Percentiles rank a stretch among this genome's conserved stretches.
Evolutionary conservation across 2,888 invertebrate species (phyloP).

Genomic region (Drosophila koepferae): DNA sequence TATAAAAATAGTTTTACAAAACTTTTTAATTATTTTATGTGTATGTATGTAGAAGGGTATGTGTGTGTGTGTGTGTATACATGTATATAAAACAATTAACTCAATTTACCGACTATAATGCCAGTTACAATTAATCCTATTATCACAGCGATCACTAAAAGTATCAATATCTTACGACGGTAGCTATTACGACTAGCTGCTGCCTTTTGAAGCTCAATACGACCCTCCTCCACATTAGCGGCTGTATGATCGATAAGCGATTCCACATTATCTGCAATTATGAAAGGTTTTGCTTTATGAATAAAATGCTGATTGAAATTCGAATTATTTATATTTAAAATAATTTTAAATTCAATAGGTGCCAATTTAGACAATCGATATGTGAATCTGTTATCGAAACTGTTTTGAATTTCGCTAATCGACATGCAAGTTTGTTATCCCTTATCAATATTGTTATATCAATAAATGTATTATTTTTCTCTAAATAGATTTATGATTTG

Average conservation of each 20-base stretch:
- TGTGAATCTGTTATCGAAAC: not conserved
- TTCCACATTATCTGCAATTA: slow-evolving; percentile 91
- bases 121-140: slow-evolving; percentile 89
- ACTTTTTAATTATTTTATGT: slow-evolving; percentile 47
- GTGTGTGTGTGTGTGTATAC: slow-evolving; percentile 28
- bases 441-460: not conserved
- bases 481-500: no score
- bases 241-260: slow-evolving; percentile 91
- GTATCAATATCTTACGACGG: slow-evolving; percentile 90
- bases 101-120: slow-evolving; percentile 88
- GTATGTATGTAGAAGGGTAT: slow-evolving; percentile 33
- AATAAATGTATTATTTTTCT: not conserved
- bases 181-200: slow-evolving; percentile 91
- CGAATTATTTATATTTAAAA: not conserved
- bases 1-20: slow-evolving; percentile 78
- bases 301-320: not conserved
- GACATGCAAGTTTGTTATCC: not conserved
- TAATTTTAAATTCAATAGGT: not conserved
- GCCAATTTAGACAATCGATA: not conserved
- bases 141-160: slow-evolving; percentile 89
- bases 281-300: not conserved
- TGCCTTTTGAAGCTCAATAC: slow-evolving; percentile 92
- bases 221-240: slow-evolving; percentile 91
- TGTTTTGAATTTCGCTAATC: not conserved
- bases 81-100: slow-evolving; percentile 83